Evolutionary conservation across 1,140 invertebrate species (phyloP), one percentile per base, ranked within the genome.

Genomic region (Choristoneura fumiferana): DNA sequence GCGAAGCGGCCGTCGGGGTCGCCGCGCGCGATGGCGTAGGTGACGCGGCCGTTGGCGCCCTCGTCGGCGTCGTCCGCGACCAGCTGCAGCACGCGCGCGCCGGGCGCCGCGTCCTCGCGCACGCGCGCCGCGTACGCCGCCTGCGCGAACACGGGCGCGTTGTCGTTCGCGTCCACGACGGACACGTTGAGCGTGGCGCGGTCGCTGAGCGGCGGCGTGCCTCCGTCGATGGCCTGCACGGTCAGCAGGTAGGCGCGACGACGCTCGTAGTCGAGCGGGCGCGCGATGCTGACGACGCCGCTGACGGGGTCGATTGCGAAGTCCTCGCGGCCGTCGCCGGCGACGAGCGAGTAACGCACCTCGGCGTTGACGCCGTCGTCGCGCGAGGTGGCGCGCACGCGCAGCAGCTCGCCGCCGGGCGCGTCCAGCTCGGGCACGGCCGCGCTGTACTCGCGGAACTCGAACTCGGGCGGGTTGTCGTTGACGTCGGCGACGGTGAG

Each of bases 341-440:
- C 95, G 14, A 97, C 93, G 39, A 98, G 94, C 18, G 95, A 94
- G 80, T 99, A 99, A 22, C 93, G 93, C 18, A 99, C 95, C 76
- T 97, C 94, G 0, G 97, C 97, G 89, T 99, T 99, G 9, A 97
- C 92, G 9, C 98, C 98, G 15, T 94, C 94, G 81, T 99, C 98
- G 68, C 94, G 93, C n/a, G 98, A 98, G 0, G 95, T 95, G 0
- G 98, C 98, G 45, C 94, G 90, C 0, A 99, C 95, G 66, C 93
- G 91, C 3, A 95, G 92, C 4, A 99, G 92, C 78, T 96, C 94
- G 9, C 95, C 93, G 60, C 94, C 95, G 43, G 94, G 87, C 9
- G 93, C 89, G 65, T 94, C 92, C 58, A 94, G 92, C 89, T 97
- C 97, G 8, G 94, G 91, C 4, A 97, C 92, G 37, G 90, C 89